phyloP scores from a whole-genome alignment of 2,888 invertebrate genomes.

The Ischnura elegans region DNA sequence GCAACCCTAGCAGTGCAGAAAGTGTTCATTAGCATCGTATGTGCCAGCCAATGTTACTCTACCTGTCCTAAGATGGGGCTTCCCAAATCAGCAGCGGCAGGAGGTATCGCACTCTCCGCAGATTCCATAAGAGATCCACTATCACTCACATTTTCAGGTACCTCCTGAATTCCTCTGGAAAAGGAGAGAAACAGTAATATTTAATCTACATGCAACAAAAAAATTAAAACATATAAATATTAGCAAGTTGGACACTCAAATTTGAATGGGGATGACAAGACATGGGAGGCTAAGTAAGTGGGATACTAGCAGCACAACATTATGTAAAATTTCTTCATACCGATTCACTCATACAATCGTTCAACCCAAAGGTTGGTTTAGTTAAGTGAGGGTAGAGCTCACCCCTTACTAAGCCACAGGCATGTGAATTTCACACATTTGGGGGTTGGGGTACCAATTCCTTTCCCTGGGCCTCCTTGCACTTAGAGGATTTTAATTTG shows the following conservation, averaged over 20 bases:
- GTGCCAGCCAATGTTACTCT: not conserved
- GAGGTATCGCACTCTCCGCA: slow-evolving; percentile 73
- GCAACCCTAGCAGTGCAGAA: too few relatives aligned
- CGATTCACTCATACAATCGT: too few relatives aligned
- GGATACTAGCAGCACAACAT: not conserved
- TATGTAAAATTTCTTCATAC: too few relatives aligned
- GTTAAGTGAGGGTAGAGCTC: too few relatives aligned
- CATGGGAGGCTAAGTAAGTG: not conserved
- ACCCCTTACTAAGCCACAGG: too few relatives aligned
- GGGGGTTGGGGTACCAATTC: too few relatives aligned
- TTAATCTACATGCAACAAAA: not conserved
- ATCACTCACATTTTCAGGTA: slow-evolving; percentile 82
- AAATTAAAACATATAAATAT: not conserved
- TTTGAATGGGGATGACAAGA: not conserved
- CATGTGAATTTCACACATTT: too few relatives aligned
- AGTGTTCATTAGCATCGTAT: too few relatives aligned
- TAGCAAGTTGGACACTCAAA: not conserved
- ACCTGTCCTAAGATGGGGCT: slow-evolving; percentile 71
- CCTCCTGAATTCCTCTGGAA: slow-evolving; percentile 87
- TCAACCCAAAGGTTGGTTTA: too few relatives aligned
- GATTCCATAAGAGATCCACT: slow-evolving; percentile 77
- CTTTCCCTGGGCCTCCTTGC: too few relatives aligned
- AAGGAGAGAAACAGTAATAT: slow-evolving; percentile 70
- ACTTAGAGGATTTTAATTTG: too few relatives aligned
- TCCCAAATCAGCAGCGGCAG: slow-evolving; percentile 71